Percentiles rank a stretch among this genome's conserved stretches.
These are phyloP conservation scores for Iselma pallidipennis DNA, from an alignment of 2,888 invertebrate genomes.

Conservation along the genomic window DNA sequence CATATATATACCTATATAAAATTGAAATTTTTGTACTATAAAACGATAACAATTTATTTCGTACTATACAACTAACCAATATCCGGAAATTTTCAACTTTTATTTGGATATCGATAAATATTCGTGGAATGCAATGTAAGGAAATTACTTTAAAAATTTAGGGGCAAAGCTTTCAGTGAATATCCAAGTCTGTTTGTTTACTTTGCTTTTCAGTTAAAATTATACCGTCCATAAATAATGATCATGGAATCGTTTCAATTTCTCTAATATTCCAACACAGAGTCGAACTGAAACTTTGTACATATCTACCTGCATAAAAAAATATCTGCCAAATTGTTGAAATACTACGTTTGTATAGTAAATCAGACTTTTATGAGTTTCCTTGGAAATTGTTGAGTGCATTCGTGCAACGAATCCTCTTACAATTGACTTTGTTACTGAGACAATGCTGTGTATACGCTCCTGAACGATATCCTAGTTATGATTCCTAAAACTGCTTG, in stretches of 20 bases:
- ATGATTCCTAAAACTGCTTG: background rate
- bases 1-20: background rate
- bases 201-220: conserved; percentile 14
- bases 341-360: background rate
- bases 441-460: background rate
- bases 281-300: too few relatives aligned
- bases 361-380: conserved; percentile 2
- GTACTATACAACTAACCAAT: background rate
- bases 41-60: background rate
- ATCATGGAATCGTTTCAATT: background rate
- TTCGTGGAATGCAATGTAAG: conserved; percentile 29
- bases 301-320: too few relatives aligned
- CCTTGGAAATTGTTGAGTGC: background rate
- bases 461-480: background rate
- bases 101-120: conserved; percentile 35
- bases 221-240: conserved; percentile 20
- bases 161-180: conserved; percentile 24
- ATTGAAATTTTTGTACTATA: background rate
- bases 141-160: conserved; percentile 37
- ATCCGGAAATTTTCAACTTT: conserved; percentile 19
- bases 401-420: background rate
- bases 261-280: background rate
- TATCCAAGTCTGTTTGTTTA: conserved; percentile 23
- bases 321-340: background rate
- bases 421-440: conserved; percentile 5